These are phyloP conservation scores for Erynnis tages DNA, from an alignment of 2,888 invertebrate genomes.

Conservation along the genomic window DNA sequence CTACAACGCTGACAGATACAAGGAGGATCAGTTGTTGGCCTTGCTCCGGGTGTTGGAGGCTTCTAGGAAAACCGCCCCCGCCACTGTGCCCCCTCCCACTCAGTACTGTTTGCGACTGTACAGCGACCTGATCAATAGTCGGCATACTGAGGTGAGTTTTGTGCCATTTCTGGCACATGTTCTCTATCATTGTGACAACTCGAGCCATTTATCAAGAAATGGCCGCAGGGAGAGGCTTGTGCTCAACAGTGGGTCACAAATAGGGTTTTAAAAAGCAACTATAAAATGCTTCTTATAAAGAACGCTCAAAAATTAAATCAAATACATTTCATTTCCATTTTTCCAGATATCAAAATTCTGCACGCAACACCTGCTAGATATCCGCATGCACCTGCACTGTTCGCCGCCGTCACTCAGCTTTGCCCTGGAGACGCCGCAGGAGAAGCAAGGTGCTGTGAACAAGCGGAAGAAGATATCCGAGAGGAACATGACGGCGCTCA, in stretches of 20 bases:
- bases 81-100: constrained; percentile 54
- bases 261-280: too few species aligned
- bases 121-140: constrained; percentile 42
- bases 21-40: constrained; percentile 33
- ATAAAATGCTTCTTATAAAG: too few species aligned
- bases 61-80: constrained; percentile 44
- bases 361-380: constrained; percentile 61
- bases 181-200: too few species aligned
- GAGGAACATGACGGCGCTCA: constrained; percentile 57
- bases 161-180: neutral
- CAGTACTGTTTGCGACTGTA: constrained; percentile 68
- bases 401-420: constrained; percentile 64
- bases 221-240: too few species aligned
- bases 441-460: constrained; percentile 38
- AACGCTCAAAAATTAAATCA: too few species aligned
- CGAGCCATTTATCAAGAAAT: too few species aligned
- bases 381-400: constrained; percentile 65
- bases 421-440: constrained; percentile 43
- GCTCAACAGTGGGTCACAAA: too few species aligned
- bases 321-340: too few species aligned
- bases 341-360: constrained; percentile 62
- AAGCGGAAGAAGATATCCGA: constrained; percentile 54
- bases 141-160: constrained; percentile 44
- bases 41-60: constrained; percentile 54
- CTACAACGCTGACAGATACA: constrained; percentile 40